Conservation (phyloP, 2,888 invertebrate genomes). For the Caenorhabditis plicata region DNA sequence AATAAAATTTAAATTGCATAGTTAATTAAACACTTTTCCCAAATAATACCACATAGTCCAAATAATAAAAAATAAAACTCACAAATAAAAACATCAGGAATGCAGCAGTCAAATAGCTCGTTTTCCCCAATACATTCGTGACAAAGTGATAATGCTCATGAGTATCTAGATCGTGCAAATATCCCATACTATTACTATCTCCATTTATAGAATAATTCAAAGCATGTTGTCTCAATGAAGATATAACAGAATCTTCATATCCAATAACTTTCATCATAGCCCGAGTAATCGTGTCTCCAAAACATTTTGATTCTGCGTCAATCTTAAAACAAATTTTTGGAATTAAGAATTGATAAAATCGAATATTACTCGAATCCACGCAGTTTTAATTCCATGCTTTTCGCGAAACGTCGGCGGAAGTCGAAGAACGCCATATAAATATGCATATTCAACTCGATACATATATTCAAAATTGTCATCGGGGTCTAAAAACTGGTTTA, state of each 20-base stretch:
- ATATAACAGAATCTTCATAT: constrained; percentile 94
- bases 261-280: constrained; percentile 89
- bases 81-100: constrained; percentile 98
- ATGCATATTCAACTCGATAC: constrained; percentile 94
- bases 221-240: constrained; percentile 65
- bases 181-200: constrained; percentile 43
- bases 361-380: constrained; percentile 67
- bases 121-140: constrained; percentile 91
- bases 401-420: constrained; percentile 83
- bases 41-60: too few species aligned
- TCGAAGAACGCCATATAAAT: constrained; percentile 93
- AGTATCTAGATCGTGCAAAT: constrained; percentile 83
- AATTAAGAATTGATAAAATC: background rate
- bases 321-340: constrained; percentile 39
- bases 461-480: constrained; percentile 72
- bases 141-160: constrained; percentile 98
- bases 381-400: constrained; percentile 77
- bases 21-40: too few species aligned
- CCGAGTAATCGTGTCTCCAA: constrained; percentile 87
- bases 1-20: too few species aligned
- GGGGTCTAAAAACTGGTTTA: constrained; percentile 66
- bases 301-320: constrained; percentile 86
- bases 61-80: constrained; percentile 71
- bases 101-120: constrained; percentile 90
- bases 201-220: background rate